Base-by-base conservation (phyloP, 2,888 invertebrate genomes). In the Norana najaformis region DNA sequence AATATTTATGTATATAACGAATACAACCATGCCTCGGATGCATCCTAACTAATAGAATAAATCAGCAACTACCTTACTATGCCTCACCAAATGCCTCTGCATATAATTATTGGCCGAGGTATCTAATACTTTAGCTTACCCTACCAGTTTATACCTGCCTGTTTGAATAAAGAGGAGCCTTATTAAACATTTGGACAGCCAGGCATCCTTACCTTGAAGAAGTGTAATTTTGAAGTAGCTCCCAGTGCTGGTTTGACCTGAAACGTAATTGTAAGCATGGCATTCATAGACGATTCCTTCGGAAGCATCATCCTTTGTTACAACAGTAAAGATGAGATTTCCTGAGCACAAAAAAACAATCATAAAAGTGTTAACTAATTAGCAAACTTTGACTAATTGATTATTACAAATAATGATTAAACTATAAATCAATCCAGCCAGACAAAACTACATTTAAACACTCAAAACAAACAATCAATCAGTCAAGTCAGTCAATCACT, bases 211-310 rank as follows among this genome's bases (percentile, higher is more conserved):
- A 90, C 90, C 89, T 90, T 83, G 41, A 5, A 41, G 37, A 47
- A 90, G 35, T 14, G 37, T 37, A 83, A 90, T 85, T 38, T 83
- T 89, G 39, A 89, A 89, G 82, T 89, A 88, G 41, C 83, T 90
- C 34, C 90, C 89, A 41, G 53, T 41, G 83, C 89, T 89, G 0
- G 90, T 90, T 38, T 90, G 88, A 11, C 90, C 82, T 14, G 89
- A 69, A n/a, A 90, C 36, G 85, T 90, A 90, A 47, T 90, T 90
- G 89, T 90, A 90, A 34, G 90, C 90, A n/a, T 89, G 88, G 82
- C 90, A 90, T 53, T 90, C 82, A 69, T 82, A 90, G 36, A 85
- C 18, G 69, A 23, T 89, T 18, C 82, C 69, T n/a, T 69, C 69
- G 30, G 69, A 69, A 18, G 88, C 37, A 37, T 88, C 90, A 30